Conservation (phyloP, 2,113 vertebrate genomes). For the Cygnus atratus region DNA sequence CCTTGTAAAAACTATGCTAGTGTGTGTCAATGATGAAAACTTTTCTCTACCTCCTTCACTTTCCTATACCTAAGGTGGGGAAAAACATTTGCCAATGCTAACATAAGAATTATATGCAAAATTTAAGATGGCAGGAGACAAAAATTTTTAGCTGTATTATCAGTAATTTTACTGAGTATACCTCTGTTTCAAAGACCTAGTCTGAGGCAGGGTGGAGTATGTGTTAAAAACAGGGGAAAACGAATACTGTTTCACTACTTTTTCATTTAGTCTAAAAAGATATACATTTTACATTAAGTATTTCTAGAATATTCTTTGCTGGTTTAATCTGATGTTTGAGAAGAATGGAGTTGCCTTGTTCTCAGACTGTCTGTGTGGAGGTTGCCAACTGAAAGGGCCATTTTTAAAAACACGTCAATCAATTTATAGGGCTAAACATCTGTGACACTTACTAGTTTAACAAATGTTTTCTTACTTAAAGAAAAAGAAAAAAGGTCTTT, state of each 20-base stretch:
- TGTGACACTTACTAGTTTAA: background rate
- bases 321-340: background rate
- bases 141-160: background rate
- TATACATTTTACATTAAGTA: background rate
- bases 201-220: background rate
- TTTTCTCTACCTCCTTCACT: background rate
- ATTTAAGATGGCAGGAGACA: background rate
- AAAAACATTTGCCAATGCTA: background rate
- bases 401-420: background rate
- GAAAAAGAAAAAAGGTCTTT: background rate
- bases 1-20: background rate
- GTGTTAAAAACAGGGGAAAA: background rate
- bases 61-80: background rate
- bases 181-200: background rate
- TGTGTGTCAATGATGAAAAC: background rate
- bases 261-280: background rate
- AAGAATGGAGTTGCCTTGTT: background rate
- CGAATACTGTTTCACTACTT: background rate
- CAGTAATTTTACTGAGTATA: background rate
- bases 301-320: background rate
- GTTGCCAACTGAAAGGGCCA: background rate
- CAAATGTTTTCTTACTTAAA: background rate
- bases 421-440: background rate
- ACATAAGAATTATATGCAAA: background rate
- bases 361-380: background rate